A percentile compares a stretch with the other conserved stretches of the same genome.
Evolutionary conservation across 2,113 vertebrate species (phyloP).

Genomic region (Myotis davidii): DNA sequence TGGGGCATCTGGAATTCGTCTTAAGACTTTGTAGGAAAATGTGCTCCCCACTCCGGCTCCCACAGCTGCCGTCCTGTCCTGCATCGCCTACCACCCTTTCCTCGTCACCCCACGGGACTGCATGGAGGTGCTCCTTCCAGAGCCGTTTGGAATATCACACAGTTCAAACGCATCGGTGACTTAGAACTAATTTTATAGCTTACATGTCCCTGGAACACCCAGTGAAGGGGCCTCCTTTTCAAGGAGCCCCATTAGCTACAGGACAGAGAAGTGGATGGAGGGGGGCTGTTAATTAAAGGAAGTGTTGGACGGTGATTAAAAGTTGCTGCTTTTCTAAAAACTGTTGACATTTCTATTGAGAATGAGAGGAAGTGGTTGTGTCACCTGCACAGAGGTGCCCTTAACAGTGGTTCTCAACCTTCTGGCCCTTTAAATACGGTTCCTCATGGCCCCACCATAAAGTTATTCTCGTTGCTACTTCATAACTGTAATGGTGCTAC

Average conservation of each 20-base stretch:
- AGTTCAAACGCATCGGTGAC: conserved; percentile 84
- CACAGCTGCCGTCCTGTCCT: conserved; percentile 66
- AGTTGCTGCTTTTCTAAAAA: conserved; percentile 76
- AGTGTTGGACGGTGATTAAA: conserved; percentile 68
- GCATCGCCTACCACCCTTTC: conserved; percentile 66
- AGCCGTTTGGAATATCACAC: conserved; percentile 84
- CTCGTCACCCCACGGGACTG: conserved; percentile 79
- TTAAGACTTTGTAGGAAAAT: conserved; percentile 43
- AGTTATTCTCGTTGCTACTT: no score
- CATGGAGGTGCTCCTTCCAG: conserved; percentile 84
- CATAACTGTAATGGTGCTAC: no score
- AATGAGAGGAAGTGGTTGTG: conserved; percentile 56
- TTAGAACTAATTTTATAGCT: conserved; percentile 88
- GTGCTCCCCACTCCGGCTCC: background rate
- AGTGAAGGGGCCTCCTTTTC: conserved; percentile 86
- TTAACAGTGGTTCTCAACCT: conserved; percentile 7
- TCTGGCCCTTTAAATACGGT: no score
- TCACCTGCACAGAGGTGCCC: conserved; percentile 65
- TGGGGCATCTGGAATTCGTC: conserved; percentile 59
- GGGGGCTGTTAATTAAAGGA: conserved; percentile 63
- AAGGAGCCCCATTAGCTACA: conserved; percentile 85
- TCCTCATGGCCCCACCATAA: no score
- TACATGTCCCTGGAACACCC: conserved; percentile 84
- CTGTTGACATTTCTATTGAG: conserved; percentile 69
- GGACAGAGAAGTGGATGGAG: conserved; percentile 83